Evolutionary conservation across 2,113 vertebrate species (phyloP).

Genomic region (Parus major): DNA sequence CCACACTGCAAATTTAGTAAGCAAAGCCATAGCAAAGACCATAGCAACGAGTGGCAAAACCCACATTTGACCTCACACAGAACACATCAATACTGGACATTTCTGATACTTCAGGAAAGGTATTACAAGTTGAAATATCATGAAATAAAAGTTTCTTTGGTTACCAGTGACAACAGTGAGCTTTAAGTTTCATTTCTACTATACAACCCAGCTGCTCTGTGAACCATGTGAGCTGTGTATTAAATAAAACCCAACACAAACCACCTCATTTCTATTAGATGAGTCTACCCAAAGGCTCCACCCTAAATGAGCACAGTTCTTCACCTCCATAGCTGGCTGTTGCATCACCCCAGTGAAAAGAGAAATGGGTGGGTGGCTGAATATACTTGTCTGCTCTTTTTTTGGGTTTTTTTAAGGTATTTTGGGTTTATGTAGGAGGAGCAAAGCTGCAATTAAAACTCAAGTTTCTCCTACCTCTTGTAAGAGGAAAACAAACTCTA

Average conservation of each 20-base stretch:
- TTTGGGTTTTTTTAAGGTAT: background rate
- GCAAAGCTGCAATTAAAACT: background rate
- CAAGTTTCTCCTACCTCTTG: background rate
- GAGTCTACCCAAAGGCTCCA: background rate
- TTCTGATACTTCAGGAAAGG: background rate
- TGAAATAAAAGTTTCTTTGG: background rate
- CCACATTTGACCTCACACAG: background rate
- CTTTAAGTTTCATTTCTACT: background rate
- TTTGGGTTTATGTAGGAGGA: conserved; percentile 18
- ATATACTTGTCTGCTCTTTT: background rate
- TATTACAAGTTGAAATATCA: background rate
- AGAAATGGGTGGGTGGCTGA: background rate
- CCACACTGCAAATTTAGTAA: background rate
- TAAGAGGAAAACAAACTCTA: background rate
- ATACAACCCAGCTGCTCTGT: background rate
- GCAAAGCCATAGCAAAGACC: background rate
- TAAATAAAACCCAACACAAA: background rate
- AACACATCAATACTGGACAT: background rate
- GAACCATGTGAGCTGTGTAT: background rate
- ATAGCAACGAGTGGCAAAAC: background rate
- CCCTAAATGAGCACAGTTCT: background rate
- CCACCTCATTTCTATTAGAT: background rate
- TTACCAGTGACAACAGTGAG: background rate
- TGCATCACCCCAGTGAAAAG: conserved; percentile 25
- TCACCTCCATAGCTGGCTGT: background rate